phyloP scores from a whole-genome alignment of 2,888 invertebrate genomes.

The Spisula solida region DNA sequence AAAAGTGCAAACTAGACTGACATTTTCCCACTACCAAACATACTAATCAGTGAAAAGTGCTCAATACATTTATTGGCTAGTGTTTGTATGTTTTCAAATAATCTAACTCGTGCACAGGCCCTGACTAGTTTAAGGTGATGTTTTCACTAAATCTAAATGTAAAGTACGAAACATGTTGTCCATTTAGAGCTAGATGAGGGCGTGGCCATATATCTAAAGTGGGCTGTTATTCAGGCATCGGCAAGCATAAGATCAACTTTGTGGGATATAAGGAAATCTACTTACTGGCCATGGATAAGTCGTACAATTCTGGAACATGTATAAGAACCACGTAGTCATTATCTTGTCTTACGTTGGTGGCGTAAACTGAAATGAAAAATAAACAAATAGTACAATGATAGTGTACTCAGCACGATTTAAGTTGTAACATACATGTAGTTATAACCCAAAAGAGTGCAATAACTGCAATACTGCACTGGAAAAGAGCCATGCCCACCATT shows the following conservation, averaged over 20 bases:
- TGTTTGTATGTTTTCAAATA: background rate
- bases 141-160: background rate
- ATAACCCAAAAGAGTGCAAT: too few species aligned
- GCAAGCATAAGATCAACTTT: background rate
- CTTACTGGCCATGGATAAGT: constrained; percentile 82
- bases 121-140: background rate
- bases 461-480: too few species aligned
- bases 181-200: background rate
- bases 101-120: background rate
- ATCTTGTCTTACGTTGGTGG: constrained; percentile 73
- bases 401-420: background rate
- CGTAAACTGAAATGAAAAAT: constrained; percentile 77
- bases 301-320: constrained; percentile 81
- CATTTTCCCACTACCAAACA: too few species aligned
- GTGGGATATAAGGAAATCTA: background rate
- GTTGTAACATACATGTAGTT: background rate
- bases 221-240: background rate
- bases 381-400: background rate
- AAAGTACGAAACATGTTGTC: background rate
- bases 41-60: too few species aligned
- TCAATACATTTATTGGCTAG: too few species aligned
- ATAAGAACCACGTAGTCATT: constrained; percentile 78
- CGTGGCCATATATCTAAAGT: background rate
- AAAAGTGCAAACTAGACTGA: too few species aligned
- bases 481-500: too few species aligned